Conservation (phyloP, 2,797 vertebrate species). For the Chanos chanos region DNA sequence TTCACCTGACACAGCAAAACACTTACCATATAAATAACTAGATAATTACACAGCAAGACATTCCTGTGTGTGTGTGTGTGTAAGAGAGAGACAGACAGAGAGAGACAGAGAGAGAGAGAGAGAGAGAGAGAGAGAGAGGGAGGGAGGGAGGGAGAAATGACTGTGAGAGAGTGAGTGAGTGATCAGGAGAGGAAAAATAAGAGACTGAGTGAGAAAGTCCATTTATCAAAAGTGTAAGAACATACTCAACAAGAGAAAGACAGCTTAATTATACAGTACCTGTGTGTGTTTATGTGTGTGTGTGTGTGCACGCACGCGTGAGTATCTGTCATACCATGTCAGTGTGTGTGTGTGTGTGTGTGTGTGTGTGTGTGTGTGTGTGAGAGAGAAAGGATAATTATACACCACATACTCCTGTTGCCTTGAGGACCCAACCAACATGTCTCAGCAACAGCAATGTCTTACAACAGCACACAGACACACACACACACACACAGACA, state of each 20-base stretch:
- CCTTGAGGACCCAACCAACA: too few relatives aligned
- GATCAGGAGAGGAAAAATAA: conserved; percentile 48
- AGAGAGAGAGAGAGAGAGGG: not conserved
- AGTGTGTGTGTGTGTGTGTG: not conserved
- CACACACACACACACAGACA: not conserved
- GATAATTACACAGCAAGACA: conserved; percentile 42
- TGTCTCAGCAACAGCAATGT: too few relatives aligned
- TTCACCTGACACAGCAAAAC: conserved; percentile 21
- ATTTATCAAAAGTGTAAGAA: conserved; percentile 39
- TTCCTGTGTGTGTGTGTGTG: too few relatives aligned
- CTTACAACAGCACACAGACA: not conserved
- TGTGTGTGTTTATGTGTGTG: not conserved
- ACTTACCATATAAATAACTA: conserved; percentile 22
- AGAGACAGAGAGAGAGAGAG: too few relatives aligned
- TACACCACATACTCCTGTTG: too few relatives aligned
- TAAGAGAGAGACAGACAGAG: too few relatives aligned
- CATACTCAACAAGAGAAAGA: conserved; percentile 32
- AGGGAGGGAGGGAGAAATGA: not conserved
- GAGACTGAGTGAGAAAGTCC: conserved; percentile 30
- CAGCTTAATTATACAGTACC: conserved; percentile 38
- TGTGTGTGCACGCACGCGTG: conserved; percentile 3
- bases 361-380: not conserved
- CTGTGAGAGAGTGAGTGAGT: not conserved
- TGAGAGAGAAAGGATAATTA: not conserved
- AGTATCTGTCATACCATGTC: conserved; percentile 5